A percentile compares a stretch with the other conserved stretches of the same genome.
These are phyloP conservation scores for Amiota mariae DNA, from an alignment of 2,888 invertebrate genomes.

Conservation along the genomic window DNA sequence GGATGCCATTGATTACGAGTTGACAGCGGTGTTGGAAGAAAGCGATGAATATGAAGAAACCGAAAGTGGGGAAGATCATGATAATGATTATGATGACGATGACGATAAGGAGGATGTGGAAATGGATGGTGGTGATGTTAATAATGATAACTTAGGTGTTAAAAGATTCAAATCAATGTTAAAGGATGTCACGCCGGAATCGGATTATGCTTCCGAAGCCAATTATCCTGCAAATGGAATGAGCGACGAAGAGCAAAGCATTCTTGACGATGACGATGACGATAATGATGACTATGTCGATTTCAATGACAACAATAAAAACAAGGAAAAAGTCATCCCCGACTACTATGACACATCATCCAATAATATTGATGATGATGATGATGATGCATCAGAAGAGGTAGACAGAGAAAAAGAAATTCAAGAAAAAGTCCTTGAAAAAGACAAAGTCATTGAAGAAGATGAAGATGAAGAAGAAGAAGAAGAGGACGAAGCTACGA, in stretches of 20 bases:
- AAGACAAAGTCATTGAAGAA: background rate
- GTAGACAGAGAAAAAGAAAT: constrained; percentile 10
- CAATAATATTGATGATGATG: constrained; percentile 28
- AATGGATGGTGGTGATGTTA: constrained; percentile 40
- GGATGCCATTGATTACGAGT: constrained; percentile 64
- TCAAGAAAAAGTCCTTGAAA: constrained; percentile 29
- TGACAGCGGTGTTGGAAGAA: constrained; percentile 47
- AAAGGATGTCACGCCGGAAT: constrained; percentile 69
- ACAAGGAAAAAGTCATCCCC: constrained; percentile 38
- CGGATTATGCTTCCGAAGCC: constrained; percentile 71
- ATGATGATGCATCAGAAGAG: constrained; percentile 42
- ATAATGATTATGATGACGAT: constrained; percentile 35
- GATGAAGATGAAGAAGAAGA: background rate
- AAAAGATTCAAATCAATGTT: constrained; percentile 43
- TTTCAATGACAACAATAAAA: constrained; percentile 33
- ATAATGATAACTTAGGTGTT: constrained; percentile 24
- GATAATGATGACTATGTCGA: constrained; percentile 32
- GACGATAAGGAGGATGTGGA: constrained; percentile 37
- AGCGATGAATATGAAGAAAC: constrained; percentile 4
- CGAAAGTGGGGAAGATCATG: constrained; percentile 31
- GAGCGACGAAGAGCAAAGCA: constrained; percentile 40
- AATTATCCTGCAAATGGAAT: constrained; percentile 58
- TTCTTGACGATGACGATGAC: constrained; percentile 27
- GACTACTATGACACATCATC: constrained; percentile 38
- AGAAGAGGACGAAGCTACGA: constrained; percentile 2